phyloP scores from a whole-genome alignment of 2,888 invertebrate genomes.

The Oconnorella tubifera region DNA sequence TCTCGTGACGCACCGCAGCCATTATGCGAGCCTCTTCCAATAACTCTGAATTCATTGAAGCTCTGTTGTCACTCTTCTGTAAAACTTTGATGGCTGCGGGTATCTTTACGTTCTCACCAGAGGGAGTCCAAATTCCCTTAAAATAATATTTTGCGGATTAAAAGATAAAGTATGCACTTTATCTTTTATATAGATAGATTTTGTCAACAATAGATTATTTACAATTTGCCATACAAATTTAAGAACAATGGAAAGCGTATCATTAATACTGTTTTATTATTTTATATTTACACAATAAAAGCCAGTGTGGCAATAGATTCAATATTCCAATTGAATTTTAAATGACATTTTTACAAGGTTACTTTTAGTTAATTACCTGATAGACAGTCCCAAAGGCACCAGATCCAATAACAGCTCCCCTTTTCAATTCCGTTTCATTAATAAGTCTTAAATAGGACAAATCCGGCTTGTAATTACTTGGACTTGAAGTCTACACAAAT shows the following conservation, averaged over 20 bases:
- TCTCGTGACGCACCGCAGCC: conserved; percentile 94
- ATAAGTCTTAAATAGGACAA: conserved; percentile 85
- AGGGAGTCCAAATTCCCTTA: conserved; percentile 54
- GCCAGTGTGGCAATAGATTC: too few relatives aligned
- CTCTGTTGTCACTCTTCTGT: conserved; percentile 65
- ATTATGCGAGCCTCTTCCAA: conserved; percentile 89
- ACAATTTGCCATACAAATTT: neutral
- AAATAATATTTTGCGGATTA: too few relatives aligned
- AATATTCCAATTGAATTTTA: too few relatives aligned
- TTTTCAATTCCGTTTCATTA: conserved; percentile 85
- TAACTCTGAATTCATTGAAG: conserved; percentile 81
- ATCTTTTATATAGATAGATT: too few relatives aligned
- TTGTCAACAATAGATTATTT: too few relatives aligned
- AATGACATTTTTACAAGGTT: too few relatives aligned
- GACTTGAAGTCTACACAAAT: conserved; percentile 7
- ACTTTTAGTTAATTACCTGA: too few relatives aligned
- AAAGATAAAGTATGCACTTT: too few relatives aligned
- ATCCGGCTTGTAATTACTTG: conserved; percentile 69
- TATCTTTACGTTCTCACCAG: conserved; percentile 61
- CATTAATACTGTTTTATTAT: neutral
- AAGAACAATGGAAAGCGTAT: neutral
- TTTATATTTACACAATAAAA: too few relatives aligned
- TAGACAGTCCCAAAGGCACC: conserved; percentile 96
- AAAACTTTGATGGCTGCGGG: conserved; percentile 97
- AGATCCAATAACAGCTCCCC: conserved; percentile 83